Percentiles rank a stretch among this genome's conserved stretches.
These are phyloP conservation scores for Melanerpes formicivorus DNA, from an alignment of 2,113 vertebrate genomes.

Conservation along the genomic window DNA sequence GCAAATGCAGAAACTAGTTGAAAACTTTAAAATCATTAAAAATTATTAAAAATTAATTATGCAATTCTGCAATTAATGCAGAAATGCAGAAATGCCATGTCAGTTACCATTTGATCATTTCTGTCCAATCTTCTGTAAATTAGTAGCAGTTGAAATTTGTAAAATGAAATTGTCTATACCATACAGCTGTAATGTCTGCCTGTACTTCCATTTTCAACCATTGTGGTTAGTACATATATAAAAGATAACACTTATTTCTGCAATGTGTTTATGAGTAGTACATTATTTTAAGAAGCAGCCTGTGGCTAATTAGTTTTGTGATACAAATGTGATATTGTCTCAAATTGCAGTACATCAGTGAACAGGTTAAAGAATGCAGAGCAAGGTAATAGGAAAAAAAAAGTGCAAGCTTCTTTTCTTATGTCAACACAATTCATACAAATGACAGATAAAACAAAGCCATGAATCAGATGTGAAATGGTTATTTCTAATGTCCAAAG, in stretches of 20 bases:
- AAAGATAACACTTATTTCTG: background rate
- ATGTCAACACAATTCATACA: background rate
- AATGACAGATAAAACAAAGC: background rate
- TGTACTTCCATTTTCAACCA: conserved; percentile 13
- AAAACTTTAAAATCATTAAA: background rate
- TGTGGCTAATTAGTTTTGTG: conserved; percentile 8
- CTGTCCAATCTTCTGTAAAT: background rate
- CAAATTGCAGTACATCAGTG: conserved; percentile 27
- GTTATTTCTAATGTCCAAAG: background rate
- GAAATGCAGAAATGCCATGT: background rate
- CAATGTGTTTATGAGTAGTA: background rate
- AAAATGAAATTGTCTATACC: background rate
- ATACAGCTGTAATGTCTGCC: background rate
- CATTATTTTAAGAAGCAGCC: background rate
- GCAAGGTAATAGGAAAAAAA: background rate
- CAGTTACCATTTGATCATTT: background rate
- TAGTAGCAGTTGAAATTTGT: background rate
- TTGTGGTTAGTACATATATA: background rate
- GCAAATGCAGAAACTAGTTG: background rate
- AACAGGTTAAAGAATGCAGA: background rate
- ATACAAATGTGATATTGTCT: background rate
- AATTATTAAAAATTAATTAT: background rate
- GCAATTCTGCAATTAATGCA: too few relatives aligned
- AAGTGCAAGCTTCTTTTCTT: conserved; percentile 11
- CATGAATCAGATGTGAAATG: background rate